Evolutionary conservation across 2,888 invertebrate species (phyloP), one percentile per base, ranked within the genome.

Genomic region (Conus canariensis): DNA sequence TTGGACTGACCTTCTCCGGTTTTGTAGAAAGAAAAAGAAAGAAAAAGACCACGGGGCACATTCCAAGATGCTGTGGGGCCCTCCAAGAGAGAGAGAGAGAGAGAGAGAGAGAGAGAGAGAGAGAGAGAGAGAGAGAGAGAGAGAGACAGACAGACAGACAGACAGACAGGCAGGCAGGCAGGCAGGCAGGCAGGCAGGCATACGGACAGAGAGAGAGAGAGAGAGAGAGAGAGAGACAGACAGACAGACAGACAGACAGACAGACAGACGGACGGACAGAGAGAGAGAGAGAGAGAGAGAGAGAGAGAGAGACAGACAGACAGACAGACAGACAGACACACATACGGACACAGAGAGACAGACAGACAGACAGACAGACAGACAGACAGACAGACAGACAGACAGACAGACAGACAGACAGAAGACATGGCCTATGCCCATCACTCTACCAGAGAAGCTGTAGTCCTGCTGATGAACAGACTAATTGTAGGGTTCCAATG

Each of bases 81-180:
- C n/a, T n/a, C n/a, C 74, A 19, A 4, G 70, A 70, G 70, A 70
- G 70, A 70, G 70, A 70, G 70, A 70, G 70, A 70, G 70, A 70
- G 70, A 70, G 70, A 70, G 70, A 70, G 70, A 70, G 70, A 70
- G 70, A 70, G 70, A 70, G 70, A 70, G 70, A 70, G 70, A 70
- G 70, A 70, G 22, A 22, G 22, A 22, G 22, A 70, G 70, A 70
- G 70, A 70, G 70, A 70, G 70, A 70, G 70, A 70, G n/a, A 70
- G 70, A 70, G n/a, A 70, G 70, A 70, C 6, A 70, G 70, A 70
- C 8, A 83, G 58, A 83, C 8, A 83, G 83, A 83, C 25, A 58
- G 83, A 83, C 25, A 45, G 58, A 83, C 25, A 58, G 83, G 5
- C 6, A 30, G 83, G 4, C 16, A 22, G 70, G 5, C 16, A 22